Conservation (phyloP, 2,113 vertebrate species). For the Panthera uncia region DNA sequence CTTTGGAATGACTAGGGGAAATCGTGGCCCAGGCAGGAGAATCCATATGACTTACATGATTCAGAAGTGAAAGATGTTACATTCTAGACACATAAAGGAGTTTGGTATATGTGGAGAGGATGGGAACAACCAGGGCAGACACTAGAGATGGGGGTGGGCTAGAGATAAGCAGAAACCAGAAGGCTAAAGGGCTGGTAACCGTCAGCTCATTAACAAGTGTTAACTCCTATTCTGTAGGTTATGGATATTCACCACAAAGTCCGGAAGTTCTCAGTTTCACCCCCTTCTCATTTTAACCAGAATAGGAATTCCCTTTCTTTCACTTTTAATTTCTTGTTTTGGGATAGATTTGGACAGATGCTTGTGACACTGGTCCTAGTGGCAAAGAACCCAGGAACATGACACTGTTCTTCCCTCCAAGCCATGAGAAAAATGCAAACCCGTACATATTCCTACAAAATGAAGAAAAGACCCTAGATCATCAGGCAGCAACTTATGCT, state of each 20-base stretch:
- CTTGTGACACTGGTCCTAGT: neutral
- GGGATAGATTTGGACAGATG: neutral
- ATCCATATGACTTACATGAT: neutral
- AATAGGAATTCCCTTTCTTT: neutral
- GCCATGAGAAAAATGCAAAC: neutral
- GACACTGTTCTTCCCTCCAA: neutral
- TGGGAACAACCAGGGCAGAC: neutral
- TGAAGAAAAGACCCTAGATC: neutral
- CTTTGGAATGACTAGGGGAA: neutral
- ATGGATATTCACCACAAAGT: neutral
- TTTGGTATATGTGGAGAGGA: neutral
- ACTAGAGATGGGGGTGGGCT: neutral
- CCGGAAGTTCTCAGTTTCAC: neutral
- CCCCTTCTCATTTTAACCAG: neutral
- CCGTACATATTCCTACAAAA: neutral
- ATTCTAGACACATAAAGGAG: neutral
- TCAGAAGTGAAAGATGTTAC: neutral
- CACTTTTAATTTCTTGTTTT: constrained; percentile 22
- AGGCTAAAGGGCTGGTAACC: neutral
- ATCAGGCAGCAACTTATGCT: neutral
- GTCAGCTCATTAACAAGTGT: constrained; percentile 17
- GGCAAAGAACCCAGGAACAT: neutral
- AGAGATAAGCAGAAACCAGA: neutral
- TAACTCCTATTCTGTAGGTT: constrained; percentile 36
- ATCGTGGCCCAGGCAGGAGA: neutral